Evolutionary conservation across 2,888 invertebrate species (phyloP).

Genomic region (Himalopsyche kuldschensis): DNA sequence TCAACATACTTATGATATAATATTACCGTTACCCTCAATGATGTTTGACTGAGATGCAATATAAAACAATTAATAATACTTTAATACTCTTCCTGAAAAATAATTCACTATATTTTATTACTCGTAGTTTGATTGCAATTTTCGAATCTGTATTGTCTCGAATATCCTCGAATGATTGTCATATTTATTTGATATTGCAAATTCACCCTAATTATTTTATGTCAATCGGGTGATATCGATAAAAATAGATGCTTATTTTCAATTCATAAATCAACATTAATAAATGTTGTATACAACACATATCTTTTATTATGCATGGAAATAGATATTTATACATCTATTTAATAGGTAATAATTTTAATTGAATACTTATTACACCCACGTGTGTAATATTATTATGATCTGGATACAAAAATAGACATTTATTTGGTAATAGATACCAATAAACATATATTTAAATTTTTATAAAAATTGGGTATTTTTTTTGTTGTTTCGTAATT

Average conservation of each 20-base stretch:
- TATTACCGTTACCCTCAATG: too few species aligned
- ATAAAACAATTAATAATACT: too few species aligned
- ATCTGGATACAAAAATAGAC: neutral
- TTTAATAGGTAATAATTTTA: neutral
- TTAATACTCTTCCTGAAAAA: too few species aligned
- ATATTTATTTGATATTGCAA: neutral
- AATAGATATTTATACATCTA: neutral
- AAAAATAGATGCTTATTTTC: neutral
- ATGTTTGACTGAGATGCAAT: too few species aligned
- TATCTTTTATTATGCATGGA: neutral
- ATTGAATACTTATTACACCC: neutral
- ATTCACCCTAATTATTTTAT: neutral
- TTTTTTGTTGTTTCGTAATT: too few species aligned
- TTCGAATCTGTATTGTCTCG: too few species aligned
- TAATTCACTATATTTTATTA: too few species aligned
- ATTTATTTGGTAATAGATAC: too few species aligned
- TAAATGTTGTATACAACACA: neutral
- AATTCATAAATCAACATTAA: neutral
- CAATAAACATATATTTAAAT: neutral
- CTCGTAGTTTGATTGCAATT: too few species aligned
- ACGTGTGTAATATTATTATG: neutral
- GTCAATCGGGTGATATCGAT: neutral
- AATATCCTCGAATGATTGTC: neutral
- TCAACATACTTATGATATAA: too few species aligned
- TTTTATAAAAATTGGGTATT: too few species aligned